Percentiles rank a stretch among this genome's conserved stretches.
Conservation (phyloP, 2,888 invertebrate genomes). For the Operophtera brumata region DNA sequence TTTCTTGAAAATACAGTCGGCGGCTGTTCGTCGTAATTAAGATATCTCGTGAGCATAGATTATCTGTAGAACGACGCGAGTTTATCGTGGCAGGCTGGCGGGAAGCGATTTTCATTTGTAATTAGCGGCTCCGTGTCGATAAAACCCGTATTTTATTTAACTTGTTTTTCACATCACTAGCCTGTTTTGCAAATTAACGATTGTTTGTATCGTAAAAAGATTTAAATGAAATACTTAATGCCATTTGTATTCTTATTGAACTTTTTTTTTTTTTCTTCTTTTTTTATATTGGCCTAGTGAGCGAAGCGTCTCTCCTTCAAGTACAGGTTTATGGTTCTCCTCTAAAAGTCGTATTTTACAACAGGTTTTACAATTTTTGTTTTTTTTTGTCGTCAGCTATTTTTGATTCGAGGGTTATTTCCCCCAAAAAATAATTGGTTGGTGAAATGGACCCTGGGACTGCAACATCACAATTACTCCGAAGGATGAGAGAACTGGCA, state of each 20-base stretch:
- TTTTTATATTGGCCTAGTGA: too few species aligned
- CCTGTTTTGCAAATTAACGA: conserved; percentile 4
- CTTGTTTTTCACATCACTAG: conserved; percentile 30
- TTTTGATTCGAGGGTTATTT: too few species aligned
- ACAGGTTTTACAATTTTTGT: too few species aligned
- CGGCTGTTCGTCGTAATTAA: conserved; percentile 55
- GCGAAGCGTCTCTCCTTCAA: too few species aligned
- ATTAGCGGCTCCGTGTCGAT: conserved; percentile 53
- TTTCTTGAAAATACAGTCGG: conserved; percentile 38
- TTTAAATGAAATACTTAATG: not conserved
- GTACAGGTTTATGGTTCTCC: too few species aligned
- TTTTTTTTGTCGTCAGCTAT: too few species aligned
- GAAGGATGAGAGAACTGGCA: too few species aligned
- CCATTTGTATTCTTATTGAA: not conserved
- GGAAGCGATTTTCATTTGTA: conserved; percentile 64
- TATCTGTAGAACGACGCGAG: conserved; percentile 40
- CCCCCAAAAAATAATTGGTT: too few species aligned
- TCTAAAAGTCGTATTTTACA: too few species aligned
- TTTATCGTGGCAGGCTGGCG: conserved; percentile 45
- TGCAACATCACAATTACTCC: too few species aligned
- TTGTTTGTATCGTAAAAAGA: not conserved
- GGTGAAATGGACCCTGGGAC: too few species aligned
- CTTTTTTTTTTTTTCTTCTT: not conserved
- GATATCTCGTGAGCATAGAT: conserved; percentile 59
- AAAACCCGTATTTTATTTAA: conserved; percentile 41